A percentile compares a stretch with the other conserved stretches of the same genome.
These are phyloP conservation scores for Hozukius guyotensis DNA, from an alignment of 2,797 vertebrate species.

Conservation along the genomic window DNA sequence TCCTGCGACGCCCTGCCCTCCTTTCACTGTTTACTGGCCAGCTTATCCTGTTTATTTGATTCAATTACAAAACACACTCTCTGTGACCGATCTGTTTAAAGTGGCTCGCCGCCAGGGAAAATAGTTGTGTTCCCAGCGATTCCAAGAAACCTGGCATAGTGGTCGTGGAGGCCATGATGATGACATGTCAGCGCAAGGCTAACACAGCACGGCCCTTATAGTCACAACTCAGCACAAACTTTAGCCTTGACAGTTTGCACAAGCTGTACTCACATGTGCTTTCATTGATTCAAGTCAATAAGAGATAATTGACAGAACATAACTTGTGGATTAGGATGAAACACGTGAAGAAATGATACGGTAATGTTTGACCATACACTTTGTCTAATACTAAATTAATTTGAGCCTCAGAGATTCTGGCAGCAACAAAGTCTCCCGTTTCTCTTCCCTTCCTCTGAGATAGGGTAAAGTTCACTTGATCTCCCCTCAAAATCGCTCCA, in stretches of 20 bases:
- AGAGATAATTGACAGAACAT: constrained; percentile 48
- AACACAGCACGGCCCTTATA: constrained; percentile 50
- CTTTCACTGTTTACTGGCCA: constrained; percentile 62
- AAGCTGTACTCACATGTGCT: constrained; percentile 52
- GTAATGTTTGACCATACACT: constrained; percentile 29
- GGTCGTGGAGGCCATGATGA: constrained; percentile 68
- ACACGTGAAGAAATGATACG: constrained; percentile 34
- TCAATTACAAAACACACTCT: constrained; percentile 72
- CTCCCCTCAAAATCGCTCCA: constrained; percentile 64
- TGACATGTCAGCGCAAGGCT: constrained; percentile 75
- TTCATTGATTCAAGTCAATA: constrained; percentile 38
- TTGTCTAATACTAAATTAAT: constrained; percentile 47
- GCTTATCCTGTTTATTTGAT: constrained; percentile 74
- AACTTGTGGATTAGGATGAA: constrained; percentile 36
- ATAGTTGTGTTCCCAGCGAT: constrained; percentile 67
- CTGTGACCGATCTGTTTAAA: constrained; percentile 69
- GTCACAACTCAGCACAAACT: constrained; percentile 65
- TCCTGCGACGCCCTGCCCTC: constrained; percentile 52
- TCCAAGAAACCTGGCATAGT: constrained; percentile 66
- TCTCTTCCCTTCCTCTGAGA: constrained; percentile 59
- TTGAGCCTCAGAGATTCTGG: constrained; percentile 49
- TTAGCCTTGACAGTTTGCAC: constrained; percentile 61
- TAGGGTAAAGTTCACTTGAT: constrained; percentile 72
- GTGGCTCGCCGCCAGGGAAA: constrained; percentile 69
- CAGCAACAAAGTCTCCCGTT: constrained; percentile 39